phyloP scores from a whole-genome alignment of 2,113 vertebrate species.

The Grammomys dolichurus region DNA sequence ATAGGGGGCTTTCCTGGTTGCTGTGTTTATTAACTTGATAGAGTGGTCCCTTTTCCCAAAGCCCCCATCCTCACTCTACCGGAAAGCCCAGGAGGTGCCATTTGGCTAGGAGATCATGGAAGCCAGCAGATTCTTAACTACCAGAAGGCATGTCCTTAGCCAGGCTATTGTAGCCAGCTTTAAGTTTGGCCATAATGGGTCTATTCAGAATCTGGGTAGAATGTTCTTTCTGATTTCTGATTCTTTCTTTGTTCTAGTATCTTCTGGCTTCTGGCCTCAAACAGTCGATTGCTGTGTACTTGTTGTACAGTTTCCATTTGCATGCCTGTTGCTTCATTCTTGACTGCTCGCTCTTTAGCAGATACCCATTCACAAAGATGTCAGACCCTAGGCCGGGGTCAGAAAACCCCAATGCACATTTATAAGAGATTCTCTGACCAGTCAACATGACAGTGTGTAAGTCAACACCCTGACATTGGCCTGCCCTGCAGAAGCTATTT shows the following conservation, averaged over 20 bases:
- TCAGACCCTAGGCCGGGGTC: fast-evolving
- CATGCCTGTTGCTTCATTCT: fast-evolving
- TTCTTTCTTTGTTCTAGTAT: too few relatives aligned
- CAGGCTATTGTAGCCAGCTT: neutral
- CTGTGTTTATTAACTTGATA: neutral
- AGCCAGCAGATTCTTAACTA: neutral
- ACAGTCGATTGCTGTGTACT: too few relatives aligned
- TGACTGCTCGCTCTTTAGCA: fast-evolving
- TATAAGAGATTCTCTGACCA: fast-evolving
- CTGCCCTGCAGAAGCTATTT: fast-evolving
- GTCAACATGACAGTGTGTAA: fast-evolving
- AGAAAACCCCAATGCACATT: fast-evolving
- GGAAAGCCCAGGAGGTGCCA: neutral
- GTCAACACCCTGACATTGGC: fast-evolving
- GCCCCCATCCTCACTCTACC: fast-evolving
- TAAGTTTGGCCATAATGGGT: fast-evolving
- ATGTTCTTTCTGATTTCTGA: fast-evolving
- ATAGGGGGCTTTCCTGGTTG: neutral
- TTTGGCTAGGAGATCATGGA: neutral
- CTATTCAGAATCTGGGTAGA: fast-evolving
- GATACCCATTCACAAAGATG: too few relatives aligned
- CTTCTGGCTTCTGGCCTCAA: fast-evolving
- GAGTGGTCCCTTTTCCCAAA: neutral
- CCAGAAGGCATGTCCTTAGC: fast-evolving
- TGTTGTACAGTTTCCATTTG: fast-evolving